phyloP scores from a whole-genome alignment of 2,888 invertebrate genomes.

The Oxyteleia sp. region DNA sequence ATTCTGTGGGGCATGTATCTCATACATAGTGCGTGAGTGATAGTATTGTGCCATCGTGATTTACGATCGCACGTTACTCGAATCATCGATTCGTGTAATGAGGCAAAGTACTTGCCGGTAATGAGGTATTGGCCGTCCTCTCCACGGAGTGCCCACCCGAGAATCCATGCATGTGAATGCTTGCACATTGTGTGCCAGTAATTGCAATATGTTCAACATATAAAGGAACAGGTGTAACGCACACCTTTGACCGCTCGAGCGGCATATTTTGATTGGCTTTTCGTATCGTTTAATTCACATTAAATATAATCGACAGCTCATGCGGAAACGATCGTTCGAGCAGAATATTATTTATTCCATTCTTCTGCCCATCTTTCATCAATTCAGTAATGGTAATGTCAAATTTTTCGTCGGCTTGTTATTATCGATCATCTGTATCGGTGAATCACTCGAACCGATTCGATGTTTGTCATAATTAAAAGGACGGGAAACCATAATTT shows the following conservation, averaged over 20 bases:
- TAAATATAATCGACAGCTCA: constrained; percentile 62
- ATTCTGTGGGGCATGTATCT: constrained; percentile 16
- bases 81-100: constrained; percentile 82
- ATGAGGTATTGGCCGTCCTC: constrained; percentile 73
- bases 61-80: constrained; percentile 77
- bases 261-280: constrained; percentile 71
- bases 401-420: constrained; percentile 25
- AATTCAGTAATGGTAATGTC: constrained; percentile 21
- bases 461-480: background rate
- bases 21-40: constrained; percentile 64
- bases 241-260: constrained; percentile 72
- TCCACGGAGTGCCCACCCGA: constrained; percentile 63
- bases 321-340: constrained; percentile 62
- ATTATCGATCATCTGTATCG: constrained; percentile 25
- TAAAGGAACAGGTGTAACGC: constrained; percentile 73
- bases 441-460: background rate
- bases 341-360: constrained; percentile 60
- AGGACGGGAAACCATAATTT: background rate
- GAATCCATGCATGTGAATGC: constrained; percentile 63
- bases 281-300: constrained; percentile 67
- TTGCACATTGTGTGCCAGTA: constrained; percentile 58
- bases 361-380: constrained; percentile 36
- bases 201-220: constrained; percentile 60
- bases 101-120: constrained; percentile 76
- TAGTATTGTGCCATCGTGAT: constrained; percentile 74